Percentiles rank a stretch among this genome's conserved stretches.
phyloP scores from a whole-genome alignment of 2,888 invertebrate species.

The Herminia tarsipennalis region DNA sequence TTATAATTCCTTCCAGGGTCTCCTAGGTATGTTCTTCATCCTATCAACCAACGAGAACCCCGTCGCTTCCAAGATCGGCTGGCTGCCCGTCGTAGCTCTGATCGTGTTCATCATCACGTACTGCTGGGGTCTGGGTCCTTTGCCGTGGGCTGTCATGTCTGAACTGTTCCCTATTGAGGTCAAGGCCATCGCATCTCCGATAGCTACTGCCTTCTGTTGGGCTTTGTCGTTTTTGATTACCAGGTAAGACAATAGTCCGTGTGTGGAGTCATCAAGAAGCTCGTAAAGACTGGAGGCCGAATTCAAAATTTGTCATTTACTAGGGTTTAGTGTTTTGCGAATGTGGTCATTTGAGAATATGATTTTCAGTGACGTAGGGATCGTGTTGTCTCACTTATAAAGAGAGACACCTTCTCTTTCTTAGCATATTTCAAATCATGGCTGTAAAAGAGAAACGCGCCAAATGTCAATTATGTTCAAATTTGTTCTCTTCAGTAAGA shows the following conservation, averaged over 20 bases:
- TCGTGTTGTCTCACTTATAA: no score
- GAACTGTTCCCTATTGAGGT: slow-evolving; percentile 93
- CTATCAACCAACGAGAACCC: slow-evolving; percentile 73
- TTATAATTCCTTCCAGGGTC: slow-evolving; percentile 66
- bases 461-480: no score
- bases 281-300: no score
- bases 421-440: no score
- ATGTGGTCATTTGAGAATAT: no score
- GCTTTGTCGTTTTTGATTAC: slow-evolving; percentile 90
- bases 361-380: no score
- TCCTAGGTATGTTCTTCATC: slow-evolving; percentile 88
- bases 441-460: no score
- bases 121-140: slow-evolving; percentile 91
- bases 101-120: slow-evolving; percentile 91
- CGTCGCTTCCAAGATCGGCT: slow-evolving; percentile 80
- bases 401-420: no score
- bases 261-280: no score
- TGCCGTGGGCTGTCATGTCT: slow-evolving; percentile 93
- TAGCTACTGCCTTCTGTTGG: slow-evolving; percentile 93
- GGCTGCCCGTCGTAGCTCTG: slow-evolving; percentile 90
- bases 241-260: slow-evolving; percentile 75
- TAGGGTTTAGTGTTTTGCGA: no score
- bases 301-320: no score
- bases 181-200: slow-evolving; percentile 90
- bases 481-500: no score